Base-by-base conservation (phyloP, 2,888 invertebrate species). In the Apamea anceps region DNA sequence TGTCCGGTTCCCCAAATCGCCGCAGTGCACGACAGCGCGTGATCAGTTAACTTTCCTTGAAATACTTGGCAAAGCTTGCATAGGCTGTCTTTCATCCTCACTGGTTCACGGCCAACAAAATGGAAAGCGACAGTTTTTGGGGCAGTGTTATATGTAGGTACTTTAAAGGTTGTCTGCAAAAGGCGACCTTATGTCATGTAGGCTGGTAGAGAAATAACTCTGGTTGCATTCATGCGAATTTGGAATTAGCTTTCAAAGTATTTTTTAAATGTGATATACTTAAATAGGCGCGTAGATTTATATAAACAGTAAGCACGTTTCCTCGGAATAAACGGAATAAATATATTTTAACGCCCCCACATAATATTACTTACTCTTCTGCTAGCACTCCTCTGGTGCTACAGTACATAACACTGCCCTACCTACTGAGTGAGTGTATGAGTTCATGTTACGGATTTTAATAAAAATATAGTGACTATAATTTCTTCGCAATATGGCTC, bases 41-140 rank as follows among this genome's bases (percentile, higher is more conserved):
- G 60, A 25, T 63, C 72, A 48, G 37, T 76, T 70, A 18, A 63
- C 63, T 86, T 60, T 48, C 73, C 67, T 78, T 72, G 71, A 71
- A 74, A 73, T 87, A 65, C 66, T 87, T 85, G 85, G 85, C 85
- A 85, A n/a, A 37, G 25, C 73, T 80, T 85, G 80, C 45, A 75
- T 74, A 37, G 45, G 2, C 72, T 62, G 48, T 60, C 60, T 66
- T 10, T 60, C 45, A 77, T 83, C 48, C 70, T 67, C 32, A 45
- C 79, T 74, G 63, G 79, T 84, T 79, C 84, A 86, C 68, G 87
- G 79, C 51, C 73, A 72, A 60, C 15, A 45, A 83, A 74, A 84
- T 63, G 15, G 57, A 84, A 77, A 77, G 66, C 62, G 54, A 65
- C 6, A 25, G 60, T 60, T 73, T 66, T 45, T 13, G 42, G 32